These are phyloP conservation scores for Drosophila monieri DNA, from an alignment of 2,888 invertebrate genomes.

Conservation along the genomic window DNA sequence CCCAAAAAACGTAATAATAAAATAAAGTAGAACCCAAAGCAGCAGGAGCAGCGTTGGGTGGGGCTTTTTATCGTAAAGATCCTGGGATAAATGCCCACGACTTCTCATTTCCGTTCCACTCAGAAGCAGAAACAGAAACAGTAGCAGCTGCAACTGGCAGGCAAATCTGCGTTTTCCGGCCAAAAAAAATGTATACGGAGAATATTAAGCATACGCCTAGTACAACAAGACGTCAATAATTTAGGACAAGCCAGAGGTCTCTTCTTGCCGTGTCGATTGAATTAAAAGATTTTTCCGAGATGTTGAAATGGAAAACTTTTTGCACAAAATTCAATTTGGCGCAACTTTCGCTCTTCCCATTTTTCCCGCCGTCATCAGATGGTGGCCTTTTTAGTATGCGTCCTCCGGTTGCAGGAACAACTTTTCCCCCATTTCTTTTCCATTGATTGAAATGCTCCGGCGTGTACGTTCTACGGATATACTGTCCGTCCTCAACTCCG, in stretches of 20 bases:
- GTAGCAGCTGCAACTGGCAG: constrained; percentile 70
- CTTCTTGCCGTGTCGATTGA: constrained; percentile 49
- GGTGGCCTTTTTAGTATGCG: constrained; percentile 73
- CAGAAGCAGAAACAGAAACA: constrained; percentile 47
- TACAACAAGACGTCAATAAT: constrained; percentile 58
- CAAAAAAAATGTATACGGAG: constrained; percentile 9
- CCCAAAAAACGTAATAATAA: constrained; percentile 45
- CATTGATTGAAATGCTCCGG: constrained; percentile 72
- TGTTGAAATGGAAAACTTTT: constrained; percentile 44
- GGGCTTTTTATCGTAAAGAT: constrained; percentile 7
- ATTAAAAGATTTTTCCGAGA: constrained; percentile 41
- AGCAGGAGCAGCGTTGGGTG: constrained; percentile 12
- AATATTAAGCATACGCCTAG: constrained; percentile 67
- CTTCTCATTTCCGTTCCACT: constrained; percentile 48
- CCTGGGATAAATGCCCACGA: constrained; percentile 46
- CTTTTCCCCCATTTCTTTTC: constrained; percentile 49
- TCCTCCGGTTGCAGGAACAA: constrained; percentile 47
- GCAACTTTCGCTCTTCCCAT: constrained; percentile 57
- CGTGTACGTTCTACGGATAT: constrained; percentile 14
- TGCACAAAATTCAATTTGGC: constrained; percentile 71
- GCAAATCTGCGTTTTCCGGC: constrained; percentile 64
- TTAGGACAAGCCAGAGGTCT: constrained; percentile 47
- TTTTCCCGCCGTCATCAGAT: constrained; percentile 54
- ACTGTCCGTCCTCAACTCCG: constrained; percentile 9
- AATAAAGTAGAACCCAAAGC: constrained; percentile 41